Conservation (phyloP, 2,797 vertebrate species). For the Fundulus diaphanus region DNA sequence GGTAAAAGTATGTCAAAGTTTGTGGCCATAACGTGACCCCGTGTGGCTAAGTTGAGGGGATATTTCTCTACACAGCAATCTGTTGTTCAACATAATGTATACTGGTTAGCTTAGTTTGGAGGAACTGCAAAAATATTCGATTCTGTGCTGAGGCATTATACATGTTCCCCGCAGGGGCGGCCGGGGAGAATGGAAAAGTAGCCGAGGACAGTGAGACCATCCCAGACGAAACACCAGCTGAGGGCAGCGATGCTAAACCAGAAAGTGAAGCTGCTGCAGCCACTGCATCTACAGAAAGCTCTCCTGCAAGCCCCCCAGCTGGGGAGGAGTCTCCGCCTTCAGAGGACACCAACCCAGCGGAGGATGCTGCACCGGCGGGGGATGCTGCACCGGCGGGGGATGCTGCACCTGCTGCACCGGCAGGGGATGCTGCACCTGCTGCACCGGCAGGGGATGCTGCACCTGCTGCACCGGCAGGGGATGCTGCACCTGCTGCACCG, state of each 20-base stretch:
- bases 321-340: no score
- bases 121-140: not conserved
- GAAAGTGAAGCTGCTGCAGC: slow-evolving; percentile 38
- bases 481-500: slow-evolving; percentile 17
- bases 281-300: slow-evolving; percentile 26
- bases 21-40: no score
- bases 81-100: not conserved
- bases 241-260: slow-evolving; percentile 19
- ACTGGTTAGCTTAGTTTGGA: not conserved
- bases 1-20: no score
- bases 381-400: no score
- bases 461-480: slow-evolving; percentile 12
- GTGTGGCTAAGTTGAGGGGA: no score
- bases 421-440: no score
- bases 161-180: slow-evolving; percentile 54
- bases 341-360: no score
- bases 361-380: no score
- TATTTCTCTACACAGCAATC: no score
- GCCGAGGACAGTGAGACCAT: slow-evolving; percentile 74
- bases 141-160: not conserved
- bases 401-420: no score
- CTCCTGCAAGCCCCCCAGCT: slow-evolving; percentile 39
- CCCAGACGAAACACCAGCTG: slow-evolving; percentile 65
- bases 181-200: slow-evolving; percentile 64
- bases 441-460: slow-evolving; percentile 9